Evolutionary conservation across 2,797 vertebrate species (phyloP).

Genomic region (Gallinago nigripennis): DNA sequence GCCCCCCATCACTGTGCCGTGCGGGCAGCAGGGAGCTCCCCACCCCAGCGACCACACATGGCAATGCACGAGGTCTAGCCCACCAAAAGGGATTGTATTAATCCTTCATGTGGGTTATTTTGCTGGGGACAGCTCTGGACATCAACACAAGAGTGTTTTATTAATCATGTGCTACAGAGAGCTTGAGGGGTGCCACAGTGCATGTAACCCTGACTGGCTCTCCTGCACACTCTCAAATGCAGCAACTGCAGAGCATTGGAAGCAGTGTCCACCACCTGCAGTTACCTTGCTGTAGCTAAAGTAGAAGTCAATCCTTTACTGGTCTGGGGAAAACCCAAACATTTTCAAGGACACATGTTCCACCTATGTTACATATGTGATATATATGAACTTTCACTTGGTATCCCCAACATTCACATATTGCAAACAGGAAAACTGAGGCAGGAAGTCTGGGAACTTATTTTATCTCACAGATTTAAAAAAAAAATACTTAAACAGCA

Average conservation of each 20-base stretch:
- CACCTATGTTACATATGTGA: not conserved
- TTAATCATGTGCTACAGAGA: not conserved
- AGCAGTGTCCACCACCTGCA: rapidly evolving
- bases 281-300: not conserved
- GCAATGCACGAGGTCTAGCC: not conserved
- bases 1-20: rapidly evolving
- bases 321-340: not conserved
- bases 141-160: not conserved
- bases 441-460: not conserved
- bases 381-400: not conserved
- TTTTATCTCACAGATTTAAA: not conserved
- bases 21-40: not conserved
- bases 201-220: not conserved
- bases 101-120: not conserved
- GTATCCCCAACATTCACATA: not conserved
- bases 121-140: not conserved
- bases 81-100: not conserved
- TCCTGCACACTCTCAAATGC: not conserved
- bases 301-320: not conserved
- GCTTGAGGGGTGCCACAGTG: not conserved
- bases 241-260: rapidly evolving
- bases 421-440: not conserved
- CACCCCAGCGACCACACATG: rapidly evolving
- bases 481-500: not conserved
- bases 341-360: not conserved